phyloP scores from a whole-genome alignment of 2,113 vertebrate genomes.

The Myiozetetes cayanensis region DNA sequence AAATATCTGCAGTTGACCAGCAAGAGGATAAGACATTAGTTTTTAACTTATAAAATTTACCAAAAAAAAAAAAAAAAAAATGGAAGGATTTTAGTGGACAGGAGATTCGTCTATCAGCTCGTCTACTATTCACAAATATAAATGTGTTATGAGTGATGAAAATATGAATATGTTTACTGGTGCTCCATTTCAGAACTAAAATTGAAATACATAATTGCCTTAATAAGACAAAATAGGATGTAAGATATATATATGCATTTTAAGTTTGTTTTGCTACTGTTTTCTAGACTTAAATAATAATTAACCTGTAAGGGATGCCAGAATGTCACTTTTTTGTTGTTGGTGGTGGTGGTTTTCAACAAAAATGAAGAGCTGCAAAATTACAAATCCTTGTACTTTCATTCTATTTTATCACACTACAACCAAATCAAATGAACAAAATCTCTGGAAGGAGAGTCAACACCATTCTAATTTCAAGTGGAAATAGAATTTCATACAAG shows the following conservation, averaged over 20 bases:
- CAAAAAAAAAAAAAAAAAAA: neutral
- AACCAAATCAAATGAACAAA: neutral
- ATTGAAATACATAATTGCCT: neutral
- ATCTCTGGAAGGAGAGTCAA: neutral
- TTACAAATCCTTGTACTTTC: neutral
- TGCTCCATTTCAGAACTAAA: neutral
- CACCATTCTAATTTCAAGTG: neutral
- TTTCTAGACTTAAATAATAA: neutral
- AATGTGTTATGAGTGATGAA: neutral
- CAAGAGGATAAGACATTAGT: neutral
- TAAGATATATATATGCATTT: neutral
- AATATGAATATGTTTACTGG: neutral
- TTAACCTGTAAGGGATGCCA: neutral
- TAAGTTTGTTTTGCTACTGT: neutral
- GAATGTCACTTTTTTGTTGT: neutral
- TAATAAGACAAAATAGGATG: neutral
- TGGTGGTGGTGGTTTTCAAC: fast-evolving
- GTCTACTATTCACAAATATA: neutral
- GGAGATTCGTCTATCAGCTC: neutral
- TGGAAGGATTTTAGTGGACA: neutral
- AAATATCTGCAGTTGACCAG: neutral
- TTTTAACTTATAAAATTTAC: neutral
- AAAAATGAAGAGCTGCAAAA: neutral
- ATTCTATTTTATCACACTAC: neutral
- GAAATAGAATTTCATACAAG: neutral